Evolutionary conservation across 2,888 invertebrate species (phyloP).

Genomic region (Tetragonula carbonaria): DNA sequence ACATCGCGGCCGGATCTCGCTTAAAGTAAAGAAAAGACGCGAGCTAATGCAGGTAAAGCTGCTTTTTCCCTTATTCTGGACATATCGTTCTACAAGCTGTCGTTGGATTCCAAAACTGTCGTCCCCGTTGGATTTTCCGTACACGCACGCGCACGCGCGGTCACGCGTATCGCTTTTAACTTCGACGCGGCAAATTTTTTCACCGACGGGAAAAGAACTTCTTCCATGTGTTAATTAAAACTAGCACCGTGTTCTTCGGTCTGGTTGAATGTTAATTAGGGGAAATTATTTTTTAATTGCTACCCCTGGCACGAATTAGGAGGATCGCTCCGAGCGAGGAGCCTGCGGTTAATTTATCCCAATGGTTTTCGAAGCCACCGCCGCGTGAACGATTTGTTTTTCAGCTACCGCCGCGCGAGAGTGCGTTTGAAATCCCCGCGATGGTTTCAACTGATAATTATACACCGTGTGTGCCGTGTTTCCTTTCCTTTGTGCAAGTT

Average conservation of each 20-base stretch:
- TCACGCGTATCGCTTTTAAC: conserved; percentile 25
- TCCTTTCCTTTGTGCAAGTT: not conserved
- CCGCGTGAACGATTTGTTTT: not conserved
- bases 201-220: not conserved
- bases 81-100: conserved; percentile 28
- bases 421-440: not conserved
- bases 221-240: conserved; percentile 43
- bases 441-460: not conserved
- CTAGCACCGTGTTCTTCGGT: conserved; percentile 16
- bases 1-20: conserved; percentile 56
- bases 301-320: not conserved
- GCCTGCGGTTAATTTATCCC: conserved; percentile 1
- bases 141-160: not conserved
- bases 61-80: conserved; percentile 29
- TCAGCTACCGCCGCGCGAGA: not conserved
- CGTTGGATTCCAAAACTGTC: conserved; percentile 6
- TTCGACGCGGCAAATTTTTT: not conserved
- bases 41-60: conserved; percentile 58
- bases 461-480: not conserved
- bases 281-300: conserved; percentile 41
- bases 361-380: conserved; percentile 4
- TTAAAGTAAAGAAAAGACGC: conserved; percentile 55
- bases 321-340: not conserved
- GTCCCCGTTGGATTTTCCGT: not conserved
- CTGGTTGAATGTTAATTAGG: conserved; percentile 31